A percentile compares a stretch with the other conserved stretches of the same genome.
Conservation (phyloP, 2,888 invertebrate species). For the Limnephilus marmoratus region DNA sequence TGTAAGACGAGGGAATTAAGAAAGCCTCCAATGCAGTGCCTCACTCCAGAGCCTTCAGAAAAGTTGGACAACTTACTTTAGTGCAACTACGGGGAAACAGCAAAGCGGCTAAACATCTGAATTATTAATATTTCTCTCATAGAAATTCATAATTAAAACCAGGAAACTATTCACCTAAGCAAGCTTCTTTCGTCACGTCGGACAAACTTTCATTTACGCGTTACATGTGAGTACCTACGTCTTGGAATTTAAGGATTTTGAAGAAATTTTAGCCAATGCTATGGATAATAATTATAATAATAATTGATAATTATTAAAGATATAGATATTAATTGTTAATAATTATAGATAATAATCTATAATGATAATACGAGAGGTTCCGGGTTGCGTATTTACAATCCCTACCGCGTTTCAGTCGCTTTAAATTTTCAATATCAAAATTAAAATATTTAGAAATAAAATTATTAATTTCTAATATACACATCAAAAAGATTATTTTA, state of each 20-base stretch:
- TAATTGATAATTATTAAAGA: no score
- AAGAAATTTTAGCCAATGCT: neutral
- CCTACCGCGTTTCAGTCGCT: no score
- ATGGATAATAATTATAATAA: no score
- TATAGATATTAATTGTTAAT: no score
- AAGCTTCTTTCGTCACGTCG: neutral
- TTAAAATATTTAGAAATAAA: no score
- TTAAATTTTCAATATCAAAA: no score
- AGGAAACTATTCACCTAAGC: neutral
- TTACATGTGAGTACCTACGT: neutral
- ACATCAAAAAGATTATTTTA: no score
- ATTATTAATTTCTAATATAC: no score
- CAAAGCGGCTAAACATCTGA: constrained; percentile 9
- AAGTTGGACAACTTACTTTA: constrained; percentile 43
- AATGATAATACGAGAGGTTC: no score
- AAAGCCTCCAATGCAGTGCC: constrained; percentile 27
- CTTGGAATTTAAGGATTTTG: neutral
- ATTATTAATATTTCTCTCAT: neutral
- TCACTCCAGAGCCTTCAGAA: constrained; percentile 19
- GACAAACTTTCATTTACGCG: neutral
- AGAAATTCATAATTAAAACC: neutral
- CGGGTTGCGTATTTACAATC: no score
- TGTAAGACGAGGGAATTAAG: constrained; percentile 45
- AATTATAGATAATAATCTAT: no score
- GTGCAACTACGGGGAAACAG: constrained; percentile 45